Base-by-base conservation (phyloP, 2,113 vertebrate genomes). In the Psilopsiagon aurifrons region DNA sequence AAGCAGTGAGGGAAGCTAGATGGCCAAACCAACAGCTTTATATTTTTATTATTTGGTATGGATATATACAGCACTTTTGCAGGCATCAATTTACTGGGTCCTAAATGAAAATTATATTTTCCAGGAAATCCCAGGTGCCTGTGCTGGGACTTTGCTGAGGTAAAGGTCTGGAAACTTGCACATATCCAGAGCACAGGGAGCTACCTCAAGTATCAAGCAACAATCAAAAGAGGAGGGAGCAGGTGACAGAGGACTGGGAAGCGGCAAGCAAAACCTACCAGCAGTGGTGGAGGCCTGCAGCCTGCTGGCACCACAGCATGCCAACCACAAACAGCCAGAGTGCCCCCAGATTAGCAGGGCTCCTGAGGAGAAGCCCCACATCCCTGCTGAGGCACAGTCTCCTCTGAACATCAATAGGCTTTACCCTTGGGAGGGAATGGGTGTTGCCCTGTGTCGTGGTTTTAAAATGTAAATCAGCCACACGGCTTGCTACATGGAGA, bases 291-390 rank as follows among this genome's bases (percentile, higher is more conserved):
- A 62, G 46, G 10, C 13, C 24, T 31, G 25, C 60, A 37, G 23
- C 10, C 22, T 47, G 33, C 28, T 19, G 39, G 20, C 23, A 46
- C 18, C 29, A 59, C 37, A 29, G 6, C 43, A 47, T 41, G 29
- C 14, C 2, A 0, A 33, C 37, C 1, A 0, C 18, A 6, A 68
- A 44, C 3, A 7, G 41, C 12, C 33, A 41, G n/a, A 9, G 17
- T 8, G 15, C 28, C 22, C 44, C 44, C 19, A 78, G 27, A n/a
- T 22, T 78, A 37, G 17, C 67, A 68, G 6, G 12, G 9, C 11
- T 17, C 10, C 31, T 22, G n/a, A 46, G n/a, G 15, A 60, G 12
- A 11, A 29, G 7, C 25, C 17, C 13, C 39, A 41, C 0, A 1
- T 7, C 14, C 9, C 33, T 2, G 3, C 29, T 33, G 27, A 31